Percentiles rank a stretch among this genome's conserved stretches.
Evolutionary conservation across 2,797 vertebrate genomes (phyloP).

Genomic region (Acrocephalus scirpaceus): DNA sequence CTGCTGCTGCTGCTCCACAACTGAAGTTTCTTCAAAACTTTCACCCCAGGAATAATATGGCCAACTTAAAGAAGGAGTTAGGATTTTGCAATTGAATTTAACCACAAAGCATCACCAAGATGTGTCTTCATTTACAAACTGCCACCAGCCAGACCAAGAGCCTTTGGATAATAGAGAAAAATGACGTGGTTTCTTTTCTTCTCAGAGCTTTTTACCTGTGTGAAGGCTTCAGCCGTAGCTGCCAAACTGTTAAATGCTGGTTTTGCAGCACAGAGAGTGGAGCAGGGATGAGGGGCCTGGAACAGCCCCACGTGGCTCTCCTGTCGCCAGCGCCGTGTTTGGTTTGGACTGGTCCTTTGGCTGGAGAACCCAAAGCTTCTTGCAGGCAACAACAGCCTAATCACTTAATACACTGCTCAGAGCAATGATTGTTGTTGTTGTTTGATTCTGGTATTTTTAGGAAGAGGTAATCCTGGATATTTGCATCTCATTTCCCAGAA

Average conservation of each 20-base stretch:
- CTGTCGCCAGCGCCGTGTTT: rapidly evolving
- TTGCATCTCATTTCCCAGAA: slow-evolving; percentile 65
- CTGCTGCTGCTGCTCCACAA: neutral
- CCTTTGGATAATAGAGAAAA: neutral
- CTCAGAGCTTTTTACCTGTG: neutral
- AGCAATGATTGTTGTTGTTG: neutral
- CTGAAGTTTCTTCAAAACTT: neutral
- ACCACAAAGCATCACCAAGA: neutral
- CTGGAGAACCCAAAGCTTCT: neutral
- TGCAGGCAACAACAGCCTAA: neutral
- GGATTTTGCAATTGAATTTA: neutral
- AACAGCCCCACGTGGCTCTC: neutral
- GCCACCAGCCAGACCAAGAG: neutral
- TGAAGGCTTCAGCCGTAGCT: neutral
- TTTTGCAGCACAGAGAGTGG: neutral
- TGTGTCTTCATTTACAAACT: neutral
- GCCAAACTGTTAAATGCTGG: neutral
- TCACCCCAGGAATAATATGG: neutral
- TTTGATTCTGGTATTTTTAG: slow-evolving; percentile 51
- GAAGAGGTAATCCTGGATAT: slow-evolving; percentile 62
- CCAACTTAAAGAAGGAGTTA: neutral
- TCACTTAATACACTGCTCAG: neutral
- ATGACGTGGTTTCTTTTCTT: neutral
- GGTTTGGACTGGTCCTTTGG: neutral
- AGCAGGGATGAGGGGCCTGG: neutral